Evolutionary conservation across 2,113 vertebrate genomes (phyloP).

Genomic region (Sturnira hondurensis): DNA sequence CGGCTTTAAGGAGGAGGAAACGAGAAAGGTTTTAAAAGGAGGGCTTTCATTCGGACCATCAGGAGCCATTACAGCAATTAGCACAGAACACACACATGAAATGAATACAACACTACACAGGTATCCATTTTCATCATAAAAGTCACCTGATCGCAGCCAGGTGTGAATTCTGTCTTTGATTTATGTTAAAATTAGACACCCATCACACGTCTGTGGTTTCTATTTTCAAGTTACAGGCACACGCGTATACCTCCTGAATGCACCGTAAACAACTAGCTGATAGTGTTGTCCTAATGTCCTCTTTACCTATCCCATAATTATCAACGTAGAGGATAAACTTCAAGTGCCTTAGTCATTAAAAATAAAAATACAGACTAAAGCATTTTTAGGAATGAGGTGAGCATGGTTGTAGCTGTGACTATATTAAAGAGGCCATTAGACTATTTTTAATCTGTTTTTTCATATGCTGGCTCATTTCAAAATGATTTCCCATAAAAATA

Average conservation of each 20-base stretch:
- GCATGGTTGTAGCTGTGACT: neutral
- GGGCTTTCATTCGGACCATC: neutral
- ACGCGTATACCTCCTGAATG: rapidly evolving
- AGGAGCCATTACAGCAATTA: neutral
- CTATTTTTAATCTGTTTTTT: slow-evolving; percentile 21
- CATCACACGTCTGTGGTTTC: neutral
- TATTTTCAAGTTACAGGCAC: neutral
- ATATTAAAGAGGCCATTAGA: slow-evolving; percentile 16
- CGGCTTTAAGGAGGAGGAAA: neutral
- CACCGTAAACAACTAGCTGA: neutral
- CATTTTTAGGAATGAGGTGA: slow-evolving; percentile 28
- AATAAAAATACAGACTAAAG: slow-evolving; percentile 29
- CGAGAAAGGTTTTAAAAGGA: neutral
- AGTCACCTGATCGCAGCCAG: neutral
- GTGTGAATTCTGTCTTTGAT: neutral
- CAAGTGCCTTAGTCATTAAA: slow-evolving; percentile 29
- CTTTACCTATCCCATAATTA: slow-evolving; percentile 18
- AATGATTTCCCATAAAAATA: slow-evolving; percentile 56
- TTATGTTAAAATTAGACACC: neutral
- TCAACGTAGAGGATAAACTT: neutral
- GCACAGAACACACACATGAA: neutral
- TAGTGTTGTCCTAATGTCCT: neutral
- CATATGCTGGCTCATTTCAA: slow-evolving; percentile 44
- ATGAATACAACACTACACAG: neutral
- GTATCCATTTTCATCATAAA: neutral